Evolutionary conservation across 2,888 invertebrate species (phyloP), one percentile per base, ranked within the genome.

Genomic region (Tortricodes alternella): DNA sequence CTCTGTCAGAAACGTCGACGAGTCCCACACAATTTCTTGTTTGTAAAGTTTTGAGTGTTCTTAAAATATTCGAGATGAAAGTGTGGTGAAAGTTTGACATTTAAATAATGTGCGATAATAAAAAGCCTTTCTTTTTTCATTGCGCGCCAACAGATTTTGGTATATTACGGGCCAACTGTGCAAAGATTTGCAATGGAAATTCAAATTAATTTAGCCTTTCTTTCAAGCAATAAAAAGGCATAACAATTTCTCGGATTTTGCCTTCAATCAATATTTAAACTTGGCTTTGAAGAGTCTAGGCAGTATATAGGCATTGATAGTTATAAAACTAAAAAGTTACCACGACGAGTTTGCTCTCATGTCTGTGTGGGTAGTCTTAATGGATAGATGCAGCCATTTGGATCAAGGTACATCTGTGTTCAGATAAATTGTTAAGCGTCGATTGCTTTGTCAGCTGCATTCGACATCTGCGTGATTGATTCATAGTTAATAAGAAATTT

Each of bases 21-120:
- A 44, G 37, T 51, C 69, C 58, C 65, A 71, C 68, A 58, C 21
- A 37, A 19, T 59, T 72, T 15, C 15, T 43, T 21, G 34, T 15
- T 71, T 71, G 68, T 75, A 79, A 77, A 80, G 80, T 72, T 72
- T 67, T 70, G 70, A 64, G 61, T 67, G 62, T 68, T 67, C 71
- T 71, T 70, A 62, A 76, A 69, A 73, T 73, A 75, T 78, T 76
- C 74, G 67, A 72, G 77, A 80, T 39, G 81, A 83, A 82, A 82
- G 83, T 77, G 70, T 59, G 41, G 83, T 72, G 85, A 86, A 85
- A 85, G 85, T 72, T 65, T 74, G 70, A 73, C 70, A 74, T 83
- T 78, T 76, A 71, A 77, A 80, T 80, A 75, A 79, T 70, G 71
- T 70, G 67, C 58, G 53, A 62, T 62, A 70, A 77, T 77, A 73